Evolutionary conservation across 2,797 vertebrate species (phyloP), one percentile per base, ranked within the genome.

Genomic region (Chromobotia macracanthus): DNA sequence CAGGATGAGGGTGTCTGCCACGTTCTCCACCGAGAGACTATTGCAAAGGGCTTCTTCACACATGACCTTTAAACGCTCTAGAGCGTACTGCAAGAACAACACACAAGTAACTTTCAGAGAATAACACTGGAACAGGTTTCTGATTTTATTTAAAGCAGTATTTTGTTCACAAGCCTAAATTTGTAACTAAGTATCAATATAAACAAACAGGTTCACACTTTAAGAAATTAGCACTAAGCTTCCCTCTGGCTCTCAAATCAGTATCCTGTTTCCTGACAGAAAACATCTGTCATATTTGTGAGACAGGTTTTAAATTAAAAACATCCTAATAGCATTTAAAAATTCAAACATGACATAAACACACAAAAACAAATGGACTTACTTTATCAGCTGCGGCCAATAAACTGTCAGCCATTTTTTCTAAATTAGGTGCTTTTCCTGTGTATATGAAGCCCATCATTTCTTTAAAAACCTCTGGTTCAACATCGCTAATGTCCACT

Each of bases 381-480:
- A 99, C 97, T 96, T 99, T 99, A 92, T 99, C 97, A 92, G 97
- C 97, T 91, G 97, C 97, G 89, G 97, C 97, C 90, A 99, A 94
- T 92, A 99, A 94, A 87, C 94, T 96, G 91, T 97, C 97, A 53
- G 97, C 97, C 97, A 99, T 99, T 91, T 95, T 97, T 88, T 98
- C 97, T 90, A 99, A 92, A 89, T 99, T 97, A 63, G 96, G 96
- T 77, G 97, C 97, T 88, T 96, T 98, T 80, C 97, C 97, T 73
- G 97, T 99, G 85, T 99, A 99, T 91, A 99, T 94, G 91, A 99
- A 99, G 84, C 96, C 95, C 97, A 99, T 98, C 97, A 99, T 97
- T 92, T 99, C 97, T 90, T 96, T 97, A 91, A 99, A 99, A 86
- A 99, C 97, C 71, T 99, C 97, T 67, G 97, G 96, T 81, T 98